These are phyloP conservation scores for Oncorhynchus mykiss DNA, from an alignment of 2,113 vertebrate species.

Conservation along the genomic window DNA sequence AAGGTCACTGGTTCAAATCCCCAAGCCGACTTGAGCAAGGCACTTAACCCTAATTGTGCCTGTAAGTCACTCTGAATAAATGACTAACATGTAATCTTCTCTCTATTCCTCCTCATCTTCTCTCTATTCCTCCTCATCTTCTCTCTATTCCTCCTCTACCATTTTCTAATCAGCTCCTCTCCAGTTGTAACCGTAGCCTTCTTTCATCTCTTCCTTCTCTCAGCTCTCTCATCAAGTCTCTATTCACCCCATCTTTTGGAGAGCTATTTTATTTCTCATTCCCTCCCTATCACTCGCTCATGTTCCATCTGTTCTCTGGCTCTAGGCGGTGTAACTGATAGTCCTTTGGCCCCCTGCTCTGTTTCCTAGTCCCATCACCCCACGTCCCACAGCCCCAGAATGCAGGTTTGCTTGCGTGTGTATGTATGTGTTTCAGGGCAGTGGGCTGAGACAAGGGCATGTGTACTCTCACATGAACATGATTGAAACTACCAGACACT, in stretches of 20 bases:
- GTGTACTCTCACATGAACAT: slow-evolving; percentile 1
- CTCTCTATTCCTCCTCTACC: no score
- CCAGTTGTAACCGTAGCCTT: background rate
- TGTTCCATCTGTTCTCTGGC: background rate
- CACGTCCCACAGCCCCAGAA: background rate
- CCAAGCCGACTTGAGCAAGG: no score
- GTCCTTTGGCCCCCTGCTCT: background rate
- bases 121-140: background rate
- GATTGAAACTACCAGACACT: background rate
- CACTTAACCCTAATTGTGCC: no score
- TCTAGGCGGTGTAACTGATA: background rate
- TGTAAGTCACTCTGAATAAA: no score
- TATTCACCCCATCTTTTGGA: background rate
- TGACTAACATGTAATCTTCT: background rate
- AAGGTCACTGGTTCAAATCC: no score
- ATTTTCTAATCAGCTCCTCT: background rate
- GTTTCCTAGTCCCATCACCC: background rate
- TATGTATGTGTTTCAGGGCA: background rate
- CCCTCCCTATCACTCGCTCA: background rate
- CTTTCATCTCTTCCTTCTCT: background rate
- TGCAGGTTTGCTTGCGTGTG: background rate
- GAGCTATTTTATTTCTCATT: background rate
- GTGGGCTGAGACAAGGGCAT: background rate
- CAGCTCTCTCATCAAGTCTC: background rate
- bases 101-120: background rate